Conservation (phyloP, 2,888 invertebrate genomes). For the Rutpela maculata region DNA sequence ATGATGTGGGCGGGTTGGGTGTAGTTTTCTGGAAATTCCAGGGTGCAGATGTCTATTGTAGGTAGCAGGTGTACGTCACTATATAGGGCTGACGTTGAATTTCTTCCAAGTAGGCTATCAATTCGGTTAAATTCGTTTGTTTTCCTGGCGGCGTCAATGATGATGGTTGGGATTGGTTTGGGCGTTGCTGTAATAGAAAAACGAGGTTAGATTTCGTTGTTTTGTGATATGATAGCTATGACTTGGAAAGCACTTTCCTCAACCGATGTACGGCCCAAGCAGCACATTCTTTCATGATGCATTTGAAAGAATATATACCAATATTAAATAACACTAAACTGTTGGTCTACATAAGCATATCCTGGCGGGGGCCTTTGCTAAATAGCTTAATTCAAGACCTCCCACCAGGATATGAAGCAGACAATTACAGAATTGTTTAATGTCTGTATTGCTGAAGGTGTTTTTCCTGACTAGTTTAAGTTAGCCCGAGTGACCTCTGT, state of each 20-base stretch:
- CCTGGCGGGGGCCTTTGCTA: no score
- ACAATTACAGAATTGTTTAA: no score
- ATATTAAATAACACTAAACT: no score
- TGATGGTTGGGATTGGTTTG: constrained; percentile 72
- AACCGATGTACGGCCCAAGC: no score
- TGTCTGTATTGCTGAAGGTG: no score
- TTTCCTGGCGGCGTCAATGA: constrained; percentile 69
- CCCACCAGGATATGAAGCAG: no score
- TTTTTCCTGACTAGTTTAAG: no score
- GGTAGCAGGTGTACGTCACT: constrained; percentile 70
- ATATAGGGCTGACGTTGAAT: constrained; percentile 68
- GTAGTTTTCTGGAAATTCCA: constrained; percentile 69
- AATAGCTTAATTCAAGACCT: no score
- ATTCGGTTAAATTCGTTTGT: constrained; percentile 66
- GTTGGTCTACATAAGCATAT: no score
- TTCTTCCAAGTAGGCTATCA: constrained; percentile 67
- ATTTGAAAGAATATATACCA: no score
- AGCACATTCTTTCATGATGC: no score
- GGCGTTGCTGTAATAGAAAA: constrained; percentile 69
- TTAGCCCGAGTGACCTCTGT: no score
- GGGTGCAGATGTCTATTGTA: constrained; percentile 72
- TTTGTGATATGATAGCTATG: neutral
- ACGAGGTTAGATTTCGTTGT: neutral
- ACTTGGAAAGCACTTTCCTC: neutral
- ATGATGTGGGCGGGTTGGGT: constrained; percentile 52